Base-by-base conservation (phyloP, 2,888 invertebrate species). In the Apodemia mormo region DNA sequence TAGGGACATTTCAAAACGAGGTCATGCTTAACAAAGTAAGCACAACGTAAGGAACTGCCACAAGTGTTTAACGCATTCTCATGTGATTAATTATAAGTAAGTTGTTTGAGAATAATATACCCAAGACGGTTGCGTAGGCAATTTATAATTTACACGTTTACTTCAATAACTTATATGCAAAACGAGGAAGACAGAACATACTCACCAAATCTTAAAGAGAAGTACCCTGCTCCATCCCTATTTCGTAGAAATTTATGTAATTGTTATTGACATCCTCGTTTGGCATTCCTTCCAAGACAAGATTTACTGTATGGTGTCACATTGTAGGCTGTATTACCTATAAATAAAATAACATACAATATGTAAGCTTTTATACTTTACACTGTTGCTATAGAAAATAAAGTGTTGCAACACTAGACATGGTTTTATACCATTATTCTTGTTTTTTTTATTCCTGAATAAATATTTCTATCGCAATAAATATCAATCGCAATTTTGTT, bases 101-200 rank as follows among this genome's bases (percentile, higher is more conserved):
- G 61, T 61, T 61, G 61, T 61, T 61, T 61, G 61, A 61, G 61
- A 37, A 61, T 61, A 61, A 61, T 61, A 61, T 33, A 61, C 33
- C 33, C 61, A 33, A 61, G 61, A 61, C 14, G 61, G 61, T 61
- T 61, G 61, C 61, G 61, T 61, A 61, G 61, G 61, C 37, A 37
- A 61, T 61, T 61, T 61, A 61, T 61, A 61, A 61, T 61, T 61
- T 61, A 61, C 37, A 37, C 14, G 61, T 61, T 61, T 61, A 10
- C 33, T 33, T 33, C 61, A 61, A 61, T 37, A 33, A 61, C 33
- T 61, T 61, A 54, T 22, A 22, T 4, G 54, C 14, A 10, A 61
- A 14, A 64, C 14, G 7, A 14, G 64, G 64, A 37, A 64, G 64
- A 64, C 64, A 14, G 12, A 14, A 33, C 37, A 14, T 37, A 33